Evolutionary conservation across 1,140 invertebrate genomes (phyloP).

Genomic region (Drosophila ambigua): DNA sequence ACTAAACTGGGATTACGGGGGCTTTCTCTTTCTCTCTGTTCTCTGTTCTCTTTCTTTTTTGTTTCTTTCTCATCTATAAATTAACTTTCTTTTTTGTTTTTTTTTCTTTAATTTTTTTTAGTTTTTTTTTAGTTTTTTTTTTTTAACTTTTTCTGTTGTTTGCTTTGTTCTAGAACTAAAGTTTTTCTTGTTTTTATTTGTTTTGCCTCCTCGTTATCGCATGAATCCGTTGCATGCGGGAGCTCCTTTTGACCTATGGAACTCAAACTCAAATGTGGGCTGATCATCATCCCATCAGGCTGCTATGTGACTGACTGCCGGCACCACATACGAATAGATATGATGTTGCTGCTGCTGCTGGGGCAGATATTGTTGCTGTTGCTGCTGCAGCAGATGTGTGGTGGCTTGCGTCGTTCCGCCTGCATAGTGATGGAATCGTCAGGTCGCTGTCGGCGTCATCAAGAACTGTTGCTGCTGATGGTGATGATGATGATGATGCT

Average conservation of each 20-base stretch:
- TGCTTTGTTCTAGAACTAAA: constrained; percentile 68
- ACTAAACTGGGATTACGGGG: constrained; percentile 76
- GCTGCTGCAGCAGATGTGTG: constrained; percentile 37
- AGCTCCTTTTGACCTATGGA: constrained; percentile 55
- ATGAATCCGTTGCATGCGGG: constrained; percentile 77
- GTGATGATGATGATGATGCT: constrained; percentile 68
- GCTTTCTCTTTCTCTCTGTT: constrained; percentile 20
- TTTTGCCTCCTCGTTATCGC: constrained; percentile 47
- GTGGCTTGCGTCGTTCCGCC: constrained; percentile 34
- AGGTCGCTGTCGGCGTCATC: constrained; percentile 83
- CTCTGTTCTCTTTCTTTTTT: constrained; percentile 31
- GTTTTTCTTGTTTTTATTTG: constrained; percentile 6
- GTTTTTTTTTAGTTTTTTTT: constrained; percentile 35
- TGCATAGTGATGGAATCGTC: constrained; percentile 65
- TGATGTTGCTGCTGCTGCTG: constrained; percentile 58
- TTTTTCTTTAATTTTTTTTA: constrained; percentile 45
- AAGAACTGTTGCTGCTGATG: constrained; percentile 82
- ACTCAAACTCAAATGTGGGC: constrained; percentile 68
- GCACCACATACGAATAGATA: constrained; percentile 80
- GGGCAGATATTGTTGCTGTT: constrained; percentile 37
- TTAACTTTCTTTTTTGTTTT: constrained; percentile 55
- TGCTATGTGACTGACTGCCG: constrained; percentile 74
- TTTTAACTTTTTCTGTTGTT: constrained; percentile 32
- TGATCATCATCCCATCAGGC: constrained; percentile 45
- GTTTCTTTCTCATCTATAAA: constrained; percentile 36